These are phyloP conservation scores for Phyllotreta striolata DNA, from an alignment of 2,888 invertebrate genomes.

Conservation along the genomic window DNA sequence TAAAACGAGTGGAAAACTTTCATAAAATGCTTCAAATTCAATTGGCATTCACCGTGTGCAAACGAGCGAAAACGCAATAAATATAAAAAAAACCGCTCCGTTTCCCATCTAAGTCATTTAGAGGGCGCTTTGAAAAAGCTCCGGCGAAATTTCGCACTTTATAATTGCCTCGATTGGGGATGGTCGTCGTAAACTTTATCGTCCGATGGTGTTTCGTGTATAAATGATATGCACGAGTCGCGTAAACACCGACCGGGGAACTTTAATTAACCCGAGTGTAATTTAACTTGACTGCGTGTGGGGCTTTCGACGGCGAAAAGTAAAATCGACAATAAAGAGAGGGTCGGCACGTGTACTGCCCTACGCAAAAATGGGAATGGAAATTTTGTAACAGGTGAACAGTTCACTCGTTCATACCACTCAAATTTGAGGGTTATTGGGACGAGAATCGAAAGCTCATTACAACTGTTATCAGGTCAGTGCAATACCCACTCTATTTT, in stretches of 20 bases:
- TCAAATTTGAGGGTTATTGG: too few relatives aligned
- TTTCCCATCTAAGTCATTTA: constrained; percentile 25
- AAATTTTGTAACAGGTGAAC: too few relatives aligned
- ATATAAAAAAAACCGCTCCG: constrained; percentile 24
- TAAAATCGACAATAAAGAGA: too few relatives aligned
- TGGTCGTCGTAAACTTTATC: constrained; percentile 29
- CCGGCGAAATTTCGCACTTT: constrained; percentile 26
- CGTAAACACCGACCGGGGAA: constrained; percentile 54
- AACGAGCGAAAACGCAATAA: constrained; percentile 19
- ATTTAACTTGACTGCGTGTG: constrained; percentile 47
- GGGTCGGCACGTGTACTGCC: too few relatives aligned
- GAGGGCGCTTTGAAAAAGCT: constrained; percentile 18
- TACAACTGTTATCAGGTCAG: too few relatives aligned
- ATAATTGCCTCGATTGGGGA: constrained; percentile 27
- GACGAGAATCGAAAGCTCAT: too few relatives aligned
- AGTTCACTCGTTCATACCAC: too few relatives aligned
- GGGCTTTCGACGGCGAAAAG: too few relatives aligned
- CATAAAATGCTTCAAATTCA: too few relatives aligned
- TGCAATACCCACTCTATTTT: too few relatives aligned
- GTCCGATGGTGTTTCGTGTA: constrained; percentile 26
- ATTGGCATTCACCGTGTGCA: constrained; percentile 4
- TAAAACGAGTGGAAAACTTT: too few relatives aligned
- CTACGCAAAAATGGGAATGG: too few relatives aligned
- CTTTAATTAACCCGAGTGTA: constrained; percentile 56
- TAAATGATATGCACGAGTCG: constrained; percentile 40